These are phyloP conservation scores for Aphidius gifuensis DNA, from an alignment of 1,140 invertebrate genomes.

Conservation along the genomic window DNA sequence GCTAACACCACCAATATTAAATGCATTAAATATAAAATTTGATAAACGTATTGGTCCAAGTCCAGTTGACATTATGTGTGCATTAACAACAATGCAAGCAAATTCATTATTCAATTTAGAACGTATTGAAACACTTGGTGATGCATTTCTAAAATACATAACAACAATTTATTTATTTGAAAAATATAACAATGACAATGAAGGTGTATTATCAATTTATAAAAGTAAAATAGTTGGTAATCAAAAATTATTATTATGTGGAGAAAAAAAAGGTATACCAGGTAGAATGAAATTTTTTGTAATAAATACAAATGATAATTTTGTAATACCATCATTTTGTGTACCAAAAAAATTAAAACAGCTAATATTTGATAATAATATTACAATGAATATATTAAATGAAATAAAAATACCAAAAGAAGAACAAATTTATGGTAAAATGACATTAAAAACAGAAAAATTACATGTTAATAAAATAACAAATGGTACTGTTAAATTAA, in stretches of 20 bases:
- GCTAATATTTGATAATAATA: slow-evolving; percentile 33
- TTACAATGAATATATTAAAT: slow-evolving; percentile 50
- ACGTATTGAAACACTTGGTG: slow-evolving; percentile 80
- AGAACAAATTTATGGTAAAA: slow-evolving; percentile 48
- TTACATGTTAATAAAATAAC: slow-evolving; percentile 32
- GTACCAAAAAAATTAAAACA: slow-evolving; percentile 33
- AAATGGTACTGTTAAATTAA: slow-evolving; percentile 8
- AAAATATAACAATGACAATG: slow-evolving; percentile 65
- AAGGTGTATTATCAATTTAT: slow-evolving; percentile 73
- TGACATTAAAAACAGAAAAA: slow-evolving; percentile 33
- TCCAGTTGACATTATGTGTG: slow-evolving; percentile 43
- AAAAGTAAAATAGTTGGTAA: slow-evolving; percentile 79
- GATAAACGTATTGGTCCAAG: slow-evolving; percentile 23
- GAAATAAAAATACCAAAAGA: slow-evolving; percentile 44
- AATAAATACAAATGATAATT: slow-evolving; percentile 66
- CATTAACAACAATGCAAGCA: slow-evolving; percentile 68
- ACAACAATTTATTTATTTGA: slow-evolving; percentile 70
- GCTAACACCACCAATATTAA: slow-evolving; percentile 23
- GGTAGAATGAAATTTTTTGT: slow-evolving; percentile 63
- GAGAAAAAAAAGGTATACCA: slow-evolving; percentile 55
- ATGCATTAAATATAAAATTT: background rate
- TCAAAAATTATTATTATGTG: slow-evolving; percentile 72
- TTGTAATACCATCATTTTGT: slow-evolving; percentile 63
- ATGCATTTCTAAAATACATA: slow-evolving; percentile 84
- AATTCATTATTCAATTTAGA: slow-evolving; percentile 81